A percentile compares a stretch with the other conserved stretches of the same genome.
phyloP scores from a whole-genome alignment of 2,888 invertebrate species.

The Polyommatus icarus region DNA sequence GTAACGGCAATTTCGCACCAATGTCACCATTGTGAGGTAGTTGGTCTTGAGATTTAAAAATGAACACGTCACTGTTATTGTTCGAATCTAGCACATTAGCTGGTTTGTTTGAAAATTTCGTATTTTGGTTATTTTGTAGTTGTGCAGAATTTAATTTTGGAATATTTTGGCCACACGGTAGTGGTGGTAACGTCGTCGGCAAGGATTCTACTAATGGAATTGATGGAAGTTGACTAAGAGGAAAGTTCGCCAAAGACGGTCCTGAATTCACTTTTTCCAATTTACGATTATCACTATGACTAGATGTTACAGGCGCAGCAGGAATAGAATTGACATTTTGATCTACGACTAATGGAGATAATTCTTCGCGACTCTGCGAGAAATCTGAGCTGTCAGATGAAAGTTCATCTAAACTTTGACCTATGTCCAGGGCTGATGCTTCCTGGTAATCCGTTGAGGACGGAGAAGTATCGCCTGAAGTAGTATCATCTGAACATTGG shows the following conservation, averaged over 20 bases:
- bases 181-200: slow-evolving; percentile 49
- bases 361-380: slow-evolving; percentile 73
- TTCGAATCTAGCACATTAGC: slow-evolving; percentile 13
- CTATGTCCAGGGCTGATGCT: slow-evolving; percentile 70
- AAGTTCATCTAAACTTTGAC: slow-evolving; percentile 67
- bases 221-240: slow-evolving; percentile 62
- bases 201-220: slow-evolving; percentile 61
- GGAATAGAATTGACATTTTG: slow-evolving; percentile 46
- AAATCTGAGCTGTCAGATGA: slow-evolving; percentile 71
- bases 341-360: slow-evolving; percentile 51
- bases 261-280: slow-evolving; percentile 42
- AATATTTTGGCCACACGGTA: slow-evolving; percentile 36
- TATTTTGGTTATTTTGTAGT: slow-evolving; percentile 10
- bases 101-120: not conserved
- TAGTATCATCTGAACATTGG: slow-evolving; percentile 63
- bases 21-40: slow-evolving; percentile 41
- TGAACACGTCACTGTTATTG: slow-evolving; percentile 23
- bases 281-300: slow-evolving; percentile 41
- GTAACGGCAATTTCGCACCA: slow-evolving; percentile 45
- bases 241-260: slow-evolving; percentile 52
- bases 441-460: slow-evolving; percentile 76
- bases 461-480: slow-evolving; percentile 67
- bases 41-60: not conserved
- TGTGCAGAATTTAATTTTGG: not conserved
- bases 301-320: slow-evolving; percentile 44